Percentiles rank a stretch among this genome's conserved stretches.
Conservation (phyloP, 35 echinoderm and acorn worm species). For the Ophioderma brevispina region DNA sequence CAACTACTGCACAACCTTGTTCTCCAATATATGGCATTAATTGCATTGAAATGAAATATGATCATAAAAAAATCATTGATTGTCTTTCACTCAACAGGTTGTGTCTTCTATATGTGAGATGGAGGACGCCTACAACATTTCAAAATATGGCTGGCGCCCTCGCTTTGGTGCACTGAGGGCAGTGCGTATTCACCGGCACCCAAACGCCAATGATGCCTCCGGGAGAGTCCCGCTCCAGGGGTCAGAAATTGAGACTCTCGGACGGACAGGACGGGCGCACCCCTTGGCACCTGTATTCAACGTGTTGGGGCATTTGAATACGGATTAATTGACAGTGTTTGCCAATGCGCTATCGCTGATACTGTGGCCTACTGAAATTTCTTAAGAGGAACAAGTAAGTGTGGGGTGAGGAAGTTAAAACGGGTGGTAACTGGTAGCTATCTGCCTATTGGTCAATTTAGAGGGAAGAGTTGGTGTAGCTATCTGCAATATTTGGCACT, state of each 20-base stretch:
- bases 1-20: no score
- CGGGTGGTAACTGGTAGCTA: no score
- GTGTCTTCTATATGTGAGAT: constrained; percentile 96
- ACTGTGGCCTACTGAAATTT: constrained; percentile 98
- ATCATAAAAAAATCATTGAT: no score
- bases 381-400: constrained; percentile 85
- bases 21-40: no score
- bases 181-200: constrained; percentile 54
- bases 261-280: constrained; percentile 61
- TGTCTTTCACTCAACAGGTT: constrained; percentile 57
- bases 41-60: no score
- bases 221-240: no score
- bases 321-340: constrained; percentile 96
- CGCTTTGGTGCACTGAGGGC: constrained; percentile 93
- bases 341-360: constrained; percentile 99
- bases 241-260: background rate
- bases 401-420: no score
- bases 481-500: no score
- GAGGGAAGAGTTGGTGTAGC: no score
- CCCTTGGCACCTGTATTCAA: constrained; percentile 89
- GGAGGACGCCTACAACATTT: constrained; percentile 91
- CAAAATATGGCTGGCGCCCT: constrained; percentile 98
- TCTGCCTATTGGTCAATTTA: no score
- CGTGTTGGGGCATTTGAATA: constrained; percentile 96
- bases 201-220: background rate